These are phyloP conservation scores for Lasioglossum malachurum DNA, from an alignment of 2,888 invertebrate genomes.

Conservation along the genomic window DNA sequence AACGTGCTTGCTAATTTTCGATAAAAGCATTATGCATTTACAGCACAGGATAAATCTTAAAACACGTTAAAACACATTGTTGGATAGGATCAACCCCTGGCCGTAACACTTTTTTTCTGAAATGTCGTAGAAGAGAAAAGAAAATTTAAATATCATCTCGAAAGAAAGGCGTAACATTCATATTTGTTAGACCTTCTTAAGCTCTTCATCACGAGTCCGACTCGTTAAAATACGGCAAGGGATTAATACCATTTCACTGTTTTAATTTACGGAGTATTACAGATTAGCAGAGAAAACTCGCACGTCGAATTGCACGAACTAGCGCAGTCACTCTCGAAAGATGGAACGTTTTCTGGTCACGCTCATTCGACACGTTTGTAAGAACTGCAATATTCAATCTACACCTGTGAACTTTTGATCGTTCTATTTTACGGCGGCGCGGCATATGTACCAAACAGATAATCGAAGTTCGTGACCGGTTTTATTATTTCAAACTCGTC, in stretches of 20 bases:
- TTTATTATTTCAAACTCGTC: background rate
- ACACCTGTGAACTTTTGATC: background rate
- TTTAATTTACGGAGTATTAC: background rate
- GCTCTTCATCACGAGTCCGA: too few relatives aligned
- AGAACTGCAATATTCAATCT: conserved; percentile 4
- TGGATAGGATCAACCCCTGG: too few relatives aligned
- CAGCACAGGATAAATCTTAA: too few relatives aligned
- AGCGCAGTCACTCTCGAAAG: background rate
- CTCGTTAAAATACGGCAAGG: too few relatives aligned
- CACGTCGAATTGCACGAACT: background rate
- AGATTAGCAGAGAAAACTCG: background rate
- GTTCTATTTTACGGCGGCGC: background rate
- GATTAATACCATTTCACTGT: too few relatives aligned
- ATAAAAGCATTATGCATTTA: background rate
- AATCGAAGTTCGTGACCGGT: background rate
- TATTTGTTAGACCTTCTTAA: too few relatives aligned
- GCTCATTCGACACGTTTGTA: background rate
- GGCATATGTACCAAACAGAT: background rate
- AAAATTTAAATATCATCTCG: too few relatives aligned
- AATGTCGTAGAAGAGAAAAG: too few relatives aligned
- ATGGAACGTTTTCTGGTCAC: background rate
- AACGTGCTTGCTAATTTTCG: background rate
- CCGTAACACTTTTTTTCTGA: too few relatives aligned
- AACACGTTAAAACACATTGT: too few relatives aligned
- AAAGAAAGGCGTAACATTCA: too few relatives aligned